Conservation (phyloP, 2,113 vertebrate genomes). For the Penelope pileata region DNA sequence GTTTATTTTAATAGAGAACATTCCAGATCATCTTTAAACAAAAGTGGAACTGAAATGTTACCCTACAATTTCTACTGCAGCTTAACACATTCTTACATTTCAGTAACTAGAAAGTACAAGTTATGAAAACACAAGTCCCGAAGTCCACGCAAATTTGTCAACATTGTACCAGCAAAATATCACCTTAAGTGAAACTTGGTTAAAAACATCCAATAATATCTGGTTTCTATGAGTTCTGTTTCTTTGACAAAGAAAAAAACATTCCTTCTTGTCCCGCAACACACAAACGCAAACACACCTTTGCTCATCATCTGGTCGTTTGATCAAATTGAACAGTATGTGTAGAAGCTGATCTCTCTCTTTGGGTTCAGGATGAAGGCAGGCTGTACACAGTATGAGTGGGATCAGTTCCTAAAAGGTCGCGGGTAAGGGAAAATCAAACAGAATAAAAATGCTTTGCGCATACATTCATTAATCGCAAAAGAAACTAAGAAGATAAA, state of each 20-base stretch:
- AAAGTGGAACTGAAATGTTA: constrained; percentile 6
- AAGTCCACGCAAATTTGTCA: background rate
- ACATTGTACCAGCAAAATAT: background rate
- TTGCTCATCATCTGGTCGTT: constrained; percentile 98
- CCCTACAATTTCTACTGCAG: too few relatives aligned
- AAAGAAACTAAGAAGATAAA: constrained; percentile 22
- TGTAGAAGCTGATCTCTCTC: constrained; percentile 98
- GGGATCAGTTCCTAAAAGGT: constrained; percentile 91
- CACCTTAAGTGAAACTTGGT: background rate
- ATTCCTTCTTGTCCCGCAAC: background rate
- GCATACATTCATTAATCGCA: background rate
- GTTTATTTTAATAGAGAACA: background rate
- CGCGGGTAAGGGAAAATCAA: constrained; percentile 53
- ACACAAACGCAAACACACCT: constrained; percentile 78
- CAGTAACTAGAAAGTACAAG: background rate
- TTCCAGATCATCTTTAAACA: background rate
- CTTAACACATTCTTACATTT: background rate
- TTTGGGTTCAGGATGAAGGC: constrained; percentile 96
- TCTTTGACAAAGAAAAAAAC: background rate
- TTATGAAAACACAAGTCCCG: background rate
- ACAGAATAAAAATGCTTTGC: constrained; percentile 56
- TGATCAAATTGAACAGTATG: constrained; percentile 98
- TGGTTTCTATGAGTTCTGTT: background rate
- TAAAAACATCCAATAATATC: background rate
- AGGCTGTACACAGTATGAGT: constrained; percentile 95